Evolutionary conservation across 30 jellyfish, hydroid and myxozoan genomes (phyloP), one percentile per base, ranked within the genome.

Genomic region (Chironex yamaguchii): DNA sequence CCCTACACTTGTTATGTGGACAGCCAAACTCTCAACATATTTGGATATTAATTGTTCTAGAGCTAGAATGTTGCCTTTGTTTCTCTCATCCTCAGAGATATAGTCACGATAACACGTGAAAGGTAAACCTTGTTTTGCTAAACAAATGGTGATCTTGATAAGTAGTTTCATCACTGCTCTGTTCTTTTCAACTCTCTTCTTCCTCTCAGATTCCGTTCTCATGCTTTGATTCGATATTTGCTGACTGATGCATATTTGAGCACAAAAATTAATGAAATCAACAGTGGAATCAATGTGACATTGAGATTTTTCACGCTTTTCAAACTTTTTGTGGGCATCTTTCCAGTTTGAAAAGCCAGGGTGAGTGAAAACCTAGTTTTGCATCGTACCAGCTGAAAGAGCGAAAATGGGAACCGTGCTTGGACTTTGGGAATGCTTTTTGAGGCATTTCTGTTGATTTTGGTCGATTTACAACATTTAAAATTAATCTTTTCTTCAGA

Each of bases 81-180:
- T 77, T 52, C 81, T 67, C 65, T 29, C 81, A 0, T 77, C 89
- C 81, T 51, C 66, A 52, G 89, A 51, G 66, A 53, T 77, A 52
- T 53, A 71, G 79, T 77, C 79, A 77, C 82, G 89, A 51, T 77
- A 79, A 14, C 89, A 64, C 81, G 79, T 52, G 65, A 77, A 53
- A 51, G 78, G 81, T 30, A 53, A 31, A 51, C 89, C 79, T 54
- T 77, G 89, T 35, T 77, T 77, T 50, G 89, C 89, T 51, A 77
- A 52, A 29, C 65, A 53, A 51, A 77, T 34, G 81, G 81, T 76
- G 82, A 76, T 76, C 27, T 76, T 79, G 29, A 28, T 76, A 12
- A 49, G 82, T 26, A 34, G 81, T 54, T 77, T 77, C 81, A 77
- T 51, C 89, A 54, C 81, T 52, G 81, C 34, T 77, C 89, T 53